Percentiles rank a stretch among this genome's conserved stretches.
Evolutionary conservation across 2,888 invertebrate genomes (phyloP).

Genomic region (Lacanobia wlatinum): DNA sequence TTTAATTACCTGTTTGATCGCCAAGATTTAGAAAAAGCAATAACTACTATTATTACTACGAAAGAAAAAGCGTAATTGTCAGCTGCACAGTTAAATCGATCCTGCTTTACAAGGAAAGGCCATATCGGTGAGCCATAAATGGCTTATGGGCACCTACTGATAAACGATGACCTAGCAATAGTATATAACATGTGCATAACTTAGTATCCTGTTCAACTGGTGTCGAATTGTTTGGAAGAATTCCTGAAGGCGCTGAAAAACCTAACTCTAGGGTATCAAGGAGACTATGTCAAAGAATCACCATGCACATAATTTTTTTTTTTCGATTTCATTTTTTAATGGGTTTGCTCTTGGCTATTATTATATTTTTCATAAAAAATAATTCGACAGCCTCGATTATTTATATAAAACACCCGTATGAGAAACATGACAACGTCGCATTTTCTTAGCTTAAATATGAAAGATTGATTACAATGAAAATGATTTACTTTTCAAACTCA

Average conservation of each 20-base stretch:
- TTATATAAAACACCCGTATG: too few relatives aligned
- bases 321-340: too few relatives aligned
- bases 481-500: too few relatives aligned
- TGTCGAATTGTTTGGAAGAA: conserved; percentile 6
- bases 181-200: not conserved
- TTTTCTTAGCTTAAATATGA: too few relatives aligned
- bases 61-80: conserved; percentile 11
- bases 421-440: too few relatives aligned
- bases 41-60: not conserved
- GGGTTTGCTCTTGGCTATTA: too few relatives aligned
- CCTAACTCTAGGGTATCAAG: not conserved
- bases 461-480: too few relatives aligned
- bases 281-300: too few relatives aligned
- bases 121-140: conserved; percentile 24
- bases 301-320: too few relatives aligned
- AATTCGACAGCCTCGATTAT: too few relatives aligned
- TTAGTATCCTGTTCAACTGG: not conserved
- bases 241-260: not conserved
- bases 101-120: conserved; percentile 40
- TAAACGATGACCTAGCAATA: conserved; percentile 34
- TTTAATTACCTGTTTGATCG: conserved; percentile 16
- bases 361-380: too few relatives aligned
- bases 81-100: conserved; percentile 39
- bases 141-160: conserved; percentile 12
- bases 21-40: conserved; percentile 9